phyloP scores from a whole-genome alignment of 2,888 invertebrate genomes.

The Lithophane semibrunnea region DNA sequence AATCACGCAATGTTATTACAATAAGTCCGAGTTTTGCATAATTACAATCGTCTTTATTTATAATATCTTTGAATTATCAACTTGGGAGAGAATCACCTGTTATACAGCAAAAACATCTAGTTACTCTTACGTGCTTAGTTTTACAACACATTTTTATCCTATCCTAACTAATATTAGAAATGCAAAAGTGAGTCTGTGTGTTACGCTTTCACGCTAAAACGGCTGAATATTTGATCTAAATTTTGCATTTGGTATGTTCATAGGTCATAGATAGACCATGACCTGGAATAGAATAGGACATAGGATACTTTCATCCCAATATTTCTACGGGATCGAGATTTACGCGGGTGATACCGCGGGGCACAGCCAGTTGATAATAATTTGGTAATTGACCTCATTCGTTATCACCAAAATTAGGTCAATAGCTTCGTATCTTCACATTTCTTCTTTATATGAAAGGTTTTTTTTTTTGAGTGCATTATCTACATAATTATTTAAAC shows the following conservation, averaged over 20 bases:
- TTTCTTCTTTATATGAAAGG: neutral
- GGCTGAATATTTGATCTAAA: too few species aligned
- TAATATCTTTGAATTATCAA: slow-evolving; percentile 13
- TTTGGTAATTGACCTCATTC: slow-evolving; percentile 14
- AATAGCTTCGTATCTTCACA: neutral
- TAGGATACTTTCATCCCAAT: too few species aligned
- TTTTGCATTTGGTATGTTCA: too few species aligned
- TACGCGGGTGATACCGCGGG: too few species aligned
- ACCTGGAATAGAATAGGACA: too few species aligned
- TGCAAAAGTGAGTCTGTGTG: too few species aligned
- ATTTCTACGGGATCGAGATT: too few species aligned
- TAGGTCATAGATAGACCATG: too few species aligned
- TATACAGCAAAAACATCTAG: neutral
- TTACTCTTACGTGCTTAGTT: neutral
- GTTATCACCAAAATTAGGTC: slow-evolving; percentile 14
- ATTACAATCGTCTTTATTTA: slow-evolving; percentile 13
- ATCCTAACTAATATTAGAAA: too few species aligned
- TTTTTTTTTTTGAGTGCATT: neutral
- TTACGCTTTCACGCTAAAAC: too few species aligned
- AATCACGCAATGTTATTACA: slow-evolving; percentile 34
- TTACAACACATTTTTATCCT: neutral
- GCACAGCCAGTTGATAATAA: neutral
- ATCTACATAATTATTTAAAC: neutral
- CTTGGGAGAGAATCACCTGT: neutral
- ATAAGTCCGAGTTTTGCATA: slow-evolving; percentile 22